phyloP scores from a whole-genome alignment of 2,113 vertebrate genomes.

The Piaya cayana region DNA sequence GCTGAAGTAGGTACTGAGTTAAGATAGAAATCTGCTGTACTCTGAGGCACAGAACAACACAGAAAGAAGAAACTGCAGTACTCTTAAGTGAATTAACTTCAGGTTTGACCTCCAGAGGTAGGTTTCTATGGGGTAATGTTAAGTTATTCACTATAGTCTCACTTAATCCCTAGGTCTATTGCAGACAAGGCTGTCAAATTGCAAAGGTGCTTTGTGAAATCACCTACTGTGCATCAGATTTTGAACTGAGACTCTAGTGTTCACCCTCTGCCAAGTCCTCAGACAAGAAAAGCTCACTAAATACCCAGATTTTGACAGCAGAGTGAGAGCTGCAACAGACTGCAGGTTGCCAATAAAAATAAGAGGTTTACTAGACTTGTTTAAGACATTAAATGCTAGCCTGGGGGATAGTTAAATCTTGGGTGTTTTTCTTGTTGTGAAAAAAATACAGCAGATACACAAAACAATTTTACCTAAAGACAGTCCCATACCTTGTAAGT shows the following conservation, averaged over 20 bases:
- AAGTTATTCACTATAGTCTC: background rate
- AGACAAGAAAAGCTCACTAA: slow-evolving; percentile 19
- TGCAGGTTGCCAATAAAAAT: background rate
- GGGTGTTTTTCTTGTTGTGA: background rate
- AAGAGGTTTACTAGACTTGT: slow-evolving; percentile 23
- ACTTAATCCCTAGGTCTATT: background rate
- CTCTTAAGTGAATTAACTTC: background rate
- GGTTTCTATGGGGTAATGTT: background rate
- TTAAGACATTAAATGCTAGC: slow-evolving; percentile 30
- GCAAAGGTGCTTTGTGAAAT: slow-evolving; percentile 36
- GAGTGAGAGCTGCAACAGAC: slow-evolving; percentile 8
- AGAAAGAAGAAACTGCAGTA: background rate
- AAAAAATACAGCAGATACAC: background rate
- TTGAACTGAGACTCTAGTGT: background rate
- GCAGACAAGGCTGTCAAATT: slow-evolving; percentile 14
- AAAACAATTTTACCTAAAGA: slow-evolving; percentile 12
- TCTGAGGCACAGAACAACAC: background rate
- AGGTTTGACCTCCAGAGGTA: background rate
- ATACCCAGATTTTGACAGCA: background rate
- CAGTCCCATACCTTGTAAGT: background rate
- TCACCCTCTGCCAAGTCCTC: slow-evolving; percentile 14
- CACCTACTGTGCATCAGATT: slow-evolving; percentile 18
- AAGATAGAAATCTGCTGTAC: background rate
- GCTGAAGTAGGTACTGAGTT: background rate
- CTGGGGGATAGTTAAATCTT: background rate